Percentiles rank a stretch among this genome's conserved stretches.
These are phyloP conservation scores for Euspilapteryx auroguttella DNA, from an alignment of 2,888 invertebrate genomes.

Conservation along the genomic window DNA sequence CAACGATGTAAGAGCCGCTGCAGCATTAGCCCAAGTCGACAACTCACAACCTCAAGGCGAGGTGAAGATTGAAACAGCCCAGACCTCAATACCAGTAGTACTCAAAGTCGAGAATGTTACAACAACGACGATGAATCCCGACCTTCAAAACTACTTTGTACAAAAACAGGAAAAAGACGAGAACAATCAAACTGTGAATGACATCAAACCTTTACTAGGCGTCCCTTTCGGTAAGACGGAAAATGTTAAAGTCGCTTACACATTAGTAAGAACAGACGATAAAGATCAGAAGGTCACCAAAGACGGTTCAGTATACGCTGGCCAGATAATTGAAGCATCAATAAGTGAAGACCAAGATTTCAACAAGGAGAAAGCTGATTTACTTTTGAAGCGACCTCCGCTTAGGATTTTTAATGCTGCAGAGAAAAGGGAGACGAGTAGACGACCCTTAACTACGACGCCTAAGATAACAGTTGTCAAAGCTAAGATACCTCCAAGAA, in stretches of 20 bases:
- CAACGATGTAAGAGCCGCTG: slow-evolving; percentile 65
- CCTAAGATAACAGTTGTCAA: slow-evolving; percentile 29
- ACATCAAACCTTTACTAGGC: slow-evolving; percentile 28
- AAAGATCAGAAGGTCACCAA: slow-evolving; percentile 25
- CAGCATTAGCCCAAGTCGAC: slow-evolving; percentile 61
- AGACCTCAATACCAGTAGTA: slow-evolving; percentile 1
- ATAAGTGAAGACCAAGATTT: slow-evolving; percentile 44
- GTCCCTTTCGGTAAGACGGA: slow-evolving; percentile 35
- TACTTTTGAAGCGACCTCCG: slow-evolving; percentile 29
- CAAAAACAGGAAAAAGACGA: slow-evolving; percentile 21
- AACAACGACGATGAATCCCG: slow-evolving; percentile 17
- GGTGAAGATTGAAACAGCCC: slow-evolving; percentile 13
- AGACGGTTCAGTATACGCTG: slow-evolving; percentile 35
- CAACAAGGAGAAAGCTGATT: slow-evolving; percentile 30
- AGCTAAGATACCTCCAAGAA: slow-evolving; percentile 43
- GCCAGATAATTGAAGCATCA: slow-evolving; percentile 44
- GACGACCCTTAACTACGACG: slow-evolving; percentile 11
- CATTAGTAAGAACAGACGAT: slow-evolving; percentile 29
- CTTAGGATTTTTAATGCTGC: slow-evolving; percentile 27
- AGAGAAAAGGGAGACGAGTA: slow-evolving; percentile 18
- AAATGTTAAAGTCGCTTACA: slow-evolving; percentile 38
- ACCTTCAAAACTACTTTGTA: slow-evolving; percentile 20
- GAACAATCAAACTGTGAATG: slow-evolving; percentile 20
- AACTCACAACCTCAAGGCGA: slow-evolving; percentile 48
- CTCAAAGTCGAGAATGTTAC: slow-evolving; percentile 8